phyloP scores from a whole-genome alignment of 2,797 vertebrate species.

The Stomatorhinus walkeri region DNA sequence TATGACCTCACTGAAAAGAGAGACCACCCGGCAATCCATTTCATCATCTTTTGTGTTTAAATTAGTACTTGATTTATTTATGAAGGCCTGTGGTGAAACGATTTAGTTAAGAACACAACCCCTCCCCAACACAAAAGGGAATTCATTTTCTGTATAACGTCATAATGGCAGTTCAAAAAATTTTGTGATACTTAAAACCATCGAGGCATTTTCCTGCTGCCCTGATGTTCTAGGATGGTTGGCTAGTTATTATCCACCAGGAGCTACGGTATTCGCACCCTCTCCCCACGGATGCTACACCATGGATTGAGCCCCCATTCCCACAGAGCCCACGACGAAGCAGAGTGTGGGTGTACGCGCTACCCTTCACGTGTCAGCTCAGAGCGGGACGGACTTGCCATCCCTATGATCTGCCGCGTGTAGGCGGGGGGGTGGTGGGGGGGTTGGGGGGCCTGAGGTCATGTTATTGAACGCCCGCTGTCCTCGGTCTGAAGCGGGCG shows the following conservation, averaged over 20 bases:
- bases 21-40: background rate
- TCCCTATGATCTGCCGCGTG: slow-evolving; percentile 20
- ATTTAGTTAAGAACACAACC: background rate
- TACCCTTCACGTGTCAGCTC: slow-evolving; percentile 29
- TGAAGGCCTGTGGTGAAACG: background rate
- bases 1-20: background rate
- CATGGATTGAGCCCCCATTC: background rate
- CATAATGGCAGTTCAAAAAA: background rate
- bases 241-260: background rate
- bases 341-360: background rate
- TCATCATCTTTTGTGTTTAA: background rate
- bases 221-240: background rate
- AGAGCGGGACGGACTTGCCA: slow-evolving; percentile 18
- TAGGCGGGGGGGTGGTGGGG: slow-evolving; percentile 4
- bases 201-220: background rate
- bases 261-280: background rate
- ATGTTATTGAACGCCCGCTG: background rate
- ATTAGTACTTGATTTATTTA: background rate
- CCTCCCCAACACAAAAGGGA: background rate
- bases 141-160: background rate
- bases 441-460: background rate
- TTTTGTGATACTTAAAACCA: background rate
- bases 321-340: background rate
- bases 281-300: background rate
- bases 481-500: background rate